Percentiles rank a stretch among this genome's conserved stretches.
These are phyloP conservation scores for Drosophila algonquin DNA, from an alignment of 2,888 invertebrate genomes.

Conservation along the genomic window DNA sequence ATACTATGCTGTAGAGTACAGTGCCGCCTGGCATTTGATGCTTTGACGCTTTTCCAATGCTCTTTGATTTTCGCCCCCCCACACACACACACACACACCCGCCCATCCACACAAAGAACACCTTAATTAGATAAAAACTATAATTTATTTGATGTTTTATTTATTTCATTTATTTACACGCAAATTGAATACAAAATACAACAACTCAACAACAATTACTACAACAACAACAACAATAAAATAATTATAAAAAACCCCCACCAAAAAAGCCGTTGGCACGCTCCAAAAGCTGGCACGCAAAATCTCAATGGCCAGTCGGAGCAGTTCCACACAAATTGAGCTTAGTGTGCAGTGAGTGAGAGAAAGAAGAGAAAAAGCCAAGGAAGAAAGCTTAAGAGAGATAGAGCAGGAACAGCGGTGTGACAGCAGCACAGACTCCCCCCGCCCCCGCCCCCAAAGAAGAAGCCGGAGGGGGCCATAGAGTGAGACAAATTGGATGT, in stretches of 20 bases:
- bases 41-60: conserved; percentile 29
- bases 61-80: conserved; percentile 25
- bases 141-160: conserved; percentile 73
- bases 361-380: conserved; percentile 14
- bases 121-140: conserved; percentile 47
- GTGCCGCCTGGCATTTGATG: conserved; percentile 34
- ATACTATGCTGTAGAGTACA: conserved; percentile 15
- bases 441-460: neutral
- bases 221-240: conserved; percentile 33
- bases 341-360: conserved; percentile 73
- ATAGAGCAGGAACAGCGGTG: conserved; percentile 27
- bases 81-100: conserved; percentile 11
- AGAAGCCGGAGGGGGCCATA: conserved; percentile 12
- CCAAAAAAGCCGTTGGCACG: conserved; percentile 85
- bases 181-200: conserved; percentile 64
- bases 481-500: conserved; percentile 32
- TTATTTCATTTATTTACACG: conserved; percentile 75
- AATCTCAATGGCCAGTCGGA: conserved; percentile 81
- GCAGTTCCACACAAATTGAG: conserved; percentile 81
- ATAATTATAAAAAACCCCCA: conserved; percentile 30
- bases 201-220: conserved; percentile 24
- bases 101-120: conserved; percentile 21
- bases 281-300: conserved; percentile 85
- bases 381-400: conserved; percentile 8
- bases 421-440: conserved; percentile 22